Evolutionary conservation across 2,888 invertebrate species (phyloP).

Genomic region (Salticus scenicus): DNA sequence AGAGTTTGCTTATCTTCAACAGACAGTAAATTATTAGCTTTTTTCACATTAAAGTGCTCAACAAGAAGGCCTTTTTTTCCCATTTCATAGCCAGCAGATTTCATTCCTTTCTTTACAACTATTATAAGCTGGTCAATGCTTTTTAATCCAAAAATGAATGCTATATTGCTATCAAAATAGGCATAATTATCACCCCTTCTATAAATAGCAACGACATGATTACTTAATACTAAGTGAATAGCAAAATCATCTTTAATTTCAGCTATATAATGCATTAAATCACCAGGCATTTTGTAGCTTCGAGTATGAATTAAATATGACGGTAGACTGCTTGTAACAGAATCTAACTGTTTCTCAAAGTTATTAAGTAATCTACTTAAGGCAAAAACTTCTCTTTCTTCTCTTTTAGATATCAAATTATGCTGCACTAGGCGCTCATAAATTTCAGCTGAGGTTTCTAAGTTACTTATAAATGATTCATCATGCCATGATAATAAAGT

Average conservation of each 20-base stretch:
- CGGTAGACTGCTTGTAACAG: slow-evolving; percentile 39
- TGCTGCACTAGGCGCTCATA: slow-evolving; percentile 36
- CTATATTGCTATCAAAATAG: slow-evolving; percentile 47
- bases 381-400: slow-evolving; percentile 51
- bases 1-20: slow-evolving; percentile 27
- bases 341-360: slow-evolving; percentile 41
- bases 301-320: slow-evolving; percentile 31
- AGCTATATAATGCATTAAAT: slow-evolving; percentile 45
- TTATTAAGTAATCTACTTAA: slow-evolving; percentile 39
- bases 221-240: slow-evolving; percentile 31
- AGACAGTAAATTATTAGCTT: slow-evolving; percentile 42
- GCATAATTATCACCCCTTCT: slow-evolving; percentile 32
- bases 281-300: slow-evolving; percentile 34
- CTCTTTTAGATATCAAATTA: slow-evolving; percentile 36
- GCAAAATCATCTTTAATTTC: slow-evolving; percentile 36
- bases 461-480: slow-evolving; percentile 42
- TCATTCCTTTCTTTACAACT: slow-evolving; percentile 38
- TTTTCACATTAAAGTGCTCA: slow-evolving; percentile 45
- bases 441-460: slow-evolving; percentile 37
- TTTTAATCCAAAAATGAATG: slow-evolving; percentile 53
- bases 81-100: slow-evolving; percentile 50
- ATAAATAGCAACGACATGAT: slow-evolving; percentile 46
- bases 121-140: not conserved
- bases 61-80: slow-evolving; percentile 48
- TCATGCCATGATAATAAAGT: slow-evolving; percentile 42